Evolutionary conservation across 1,140 invertebrate genomes (phyloP), one percentile per base, ranked within the genome.

Genomic region (Ips typographus): DNA sequence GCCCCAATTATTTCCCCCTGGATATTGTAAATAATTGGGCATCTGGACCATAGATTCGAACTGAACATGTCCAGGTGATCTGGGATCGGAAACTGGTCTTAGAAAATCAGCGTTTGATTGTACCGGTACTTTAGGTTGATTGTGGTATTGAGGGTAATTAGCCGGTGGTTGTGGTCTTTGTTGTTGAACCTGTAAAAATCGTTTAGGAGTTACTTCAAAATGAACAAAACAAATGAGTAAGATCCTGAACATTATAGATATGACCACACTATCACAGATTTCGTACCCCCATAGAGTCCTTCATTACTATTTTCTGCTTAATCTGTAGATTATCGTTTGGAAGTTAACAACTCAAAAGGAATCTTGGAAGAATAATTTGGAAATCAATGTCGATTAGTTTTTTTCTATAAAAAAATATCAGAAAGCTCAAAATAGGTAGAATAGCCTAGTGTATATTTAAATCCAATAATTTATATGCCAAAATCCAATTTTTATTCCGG

Each of bases 21-120:
- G 71, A 59, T 72, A 53, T 38, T 72, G 74, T 36, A 65, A 70
- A 38, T 73, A 72, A 43, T 71, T 62, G 72, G 71, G 63, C 60
- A 73, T 65, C 53, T 73, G 49, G 42, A 63, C 62, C 61, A 71
- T 65, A 56, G 75, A 52, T 61, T 63, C 63, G 63, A 53, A 74
- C 71, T 67, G 69, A 58, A 37, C n/a, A 60, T 66, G 65, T 71
- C 73, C 65, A 52, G 47, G 56, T 5, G 62, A 53, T 62, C 57
- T 59, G n/a, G 63, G 58, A n/a, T 74, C 67, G 3, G 62, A 64
- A 4, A 71, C 58, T 3, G 77, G 73, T 38, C 77, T 63, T 4
- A 79, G 36, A 61, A 79, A 78, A 59, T 79, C 77, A 3, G 67
- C 41, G 57, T 75, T 42, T 62, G 39, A 57, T 61, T 49, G 59